Evolutionary conservation across 2,888 invertebrate species (phyloP), one percentile per base, ranked within the genome.

Genomic region (Periphyllus acericola): DNA sequence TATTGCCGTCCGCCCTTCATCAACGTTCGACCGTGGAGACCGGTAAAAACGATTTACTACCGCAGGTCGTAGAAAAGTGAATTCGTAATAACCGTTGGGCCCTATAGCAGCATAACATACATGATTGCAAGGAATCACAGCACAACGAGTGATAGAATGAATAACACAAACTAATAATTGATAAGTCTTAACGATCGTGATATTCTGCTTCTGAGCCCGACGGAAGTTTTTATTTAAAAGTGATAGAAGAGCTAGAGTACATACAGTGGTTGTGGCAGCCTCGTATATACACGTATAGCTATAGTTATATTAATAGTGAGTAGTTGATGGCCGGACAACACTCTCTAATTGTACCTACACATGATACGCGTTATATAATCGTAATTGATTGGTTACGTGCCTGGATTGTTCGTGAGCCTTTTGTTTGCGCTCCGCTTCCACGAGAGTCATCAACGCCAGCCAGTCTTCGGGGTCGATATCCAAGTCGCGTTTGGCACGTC

Each of bases 391-490:
- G 71, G 80, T 87, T 83, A 36, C 52, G 88, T 71, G 86, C 89
- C 85, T 90, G 87, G 72, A 90, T 90, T 90, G 91, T 90, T 89
- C 75, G 74, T 75, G 87, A 66, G 72, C 80, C 72, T 86, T 91
- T 29, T 89, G 85, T 68, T 91, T 91, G 52, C 91, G 91, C 71
- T 91, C 91, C 84, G 91, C 91, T 89, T 92, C 92, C 91, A 91
- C 91, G 46, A 92, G 90, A 1, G 91, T 90, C 5, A 92, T 90
- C 19, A 92, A 90, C 66, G 91, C 89, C n/a, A 92, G 90, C 72
- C 55, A 55, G 76, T 92, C 92, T 72, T 92, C 91, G 4, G 92
- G 91, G 89, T 92, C 91, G 60, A 91, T 88, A 46, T 91, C 92
- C 36, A 90, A 90, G 81, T 90, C 90, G 14, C 92, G 91, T 90